These are phyloP conservation scores for Laticauda laticaudata DNA, from an alignment of 2,113 vertebrate genomes.

Conservation along the genomic window DNA sequence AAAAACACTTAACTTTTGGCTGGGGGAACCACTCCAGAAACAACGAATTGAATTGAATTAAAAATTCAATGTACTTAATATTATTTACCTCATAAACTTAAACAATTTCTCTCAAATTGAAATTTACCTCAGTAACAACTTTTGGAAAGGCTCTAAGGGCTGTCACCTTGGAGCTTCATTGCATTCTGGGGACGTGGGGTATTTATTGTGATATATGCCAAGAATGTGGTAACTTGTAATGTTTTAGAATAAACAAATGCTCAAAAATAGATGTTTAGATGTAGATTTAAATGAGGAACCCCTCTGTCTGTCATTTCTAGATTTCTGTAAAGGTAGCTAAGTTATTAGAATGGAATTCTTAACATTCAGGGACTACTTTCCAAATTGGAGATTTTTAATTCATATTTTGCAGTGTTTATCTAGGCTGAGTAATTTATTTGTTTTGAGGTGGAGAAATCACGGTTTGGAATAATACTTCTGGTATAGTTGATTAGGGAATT, in stretches of 20 bases:
- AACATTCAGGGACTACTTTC: not conserved
- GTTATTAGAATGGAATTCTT: not conserved
- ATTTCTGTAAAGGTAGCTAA: not conserved
- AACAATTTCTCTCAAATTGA: not conserved
- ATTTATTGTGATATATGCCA: not conserved
- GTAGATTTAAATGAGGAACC: not conserved
- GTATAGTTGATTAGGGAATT: not conserved
- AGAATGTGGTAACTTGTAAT: not conserved
- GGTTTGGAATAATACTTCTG: not conserved
- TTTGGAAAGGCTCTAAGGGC: not conserved
- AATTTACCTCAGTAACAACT: not conserved
- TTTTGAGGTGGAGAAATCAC: not conserved
- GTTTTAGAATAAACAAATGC: not conserved
- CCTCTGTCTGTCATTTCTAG: not conserved
- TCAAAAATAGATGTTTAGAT: not conserved
- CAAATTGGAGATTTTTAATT: not conserved
- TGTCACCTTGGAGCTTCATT: not conserved
- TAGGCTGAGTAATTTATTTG: not conserved
- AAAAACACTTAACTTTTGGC: not conserved
- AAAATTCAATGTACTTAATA: not conserved
- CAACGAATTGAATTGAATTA: not conserved
- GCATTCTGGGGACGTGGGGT: not conserved
- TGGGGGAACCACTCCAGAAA: not conserved
- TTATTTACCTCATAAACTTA: not conserved
- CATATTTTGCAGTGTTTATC: not conserved